phyloP scores from a whole-genome alignment of 2,888 invertebrate genomes.

The Didymodactylos carnosus region DNA sequence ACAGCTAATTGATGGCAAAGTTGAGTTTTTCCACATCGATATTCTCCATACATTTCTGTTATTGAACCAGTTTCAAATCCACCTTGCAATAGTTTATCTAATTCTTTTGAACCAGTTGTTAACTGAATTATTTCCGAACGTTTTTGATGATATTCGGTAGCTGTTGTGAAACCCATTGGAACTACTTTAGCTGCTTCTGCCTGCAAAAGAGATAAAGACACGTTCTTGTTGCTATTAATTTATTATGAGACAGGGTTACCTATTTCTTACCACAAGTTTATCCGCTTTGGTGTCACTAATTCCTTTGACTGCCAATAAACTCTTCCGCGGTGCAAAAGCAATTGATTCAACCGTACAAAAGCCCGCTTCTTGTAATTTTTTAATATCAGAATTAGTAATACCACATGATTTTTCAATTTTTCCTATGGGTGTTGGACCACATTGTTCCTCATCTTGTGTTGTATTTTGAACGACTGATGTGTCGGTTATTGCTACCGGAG shows the following conservation, averaged over 20 bases:
- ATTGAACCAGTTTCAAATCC: slow-evolving; percentile 95
- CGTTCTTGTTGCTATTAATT: background rate
- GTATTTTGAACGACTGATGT: too few relatives aligned
- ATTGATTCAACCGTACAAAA: slow-evolving; percentile 83
- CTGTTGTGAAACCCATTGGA: slow-evolving; percentile 93
- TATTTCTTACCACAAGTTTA: slow-evolving; percentile 49
- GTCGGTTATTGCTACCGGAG: too few relatives aligned
- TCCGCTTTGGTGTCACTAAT: slow-evolving; percentile 94
- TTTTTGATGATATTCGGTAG: slow-evolving; percentile 80
- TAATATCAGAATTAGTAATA: slow-evolving; percentile 63
- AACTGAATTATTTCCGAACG: slow-evolving; percentile 81
- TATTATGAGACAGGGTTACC: background rate
- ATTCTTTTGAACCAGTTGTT: slow-evolving; percentile 77
- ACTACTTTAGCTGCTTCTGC: slow-evolving; percentile 70
- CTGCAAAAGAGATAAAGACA: background rate
- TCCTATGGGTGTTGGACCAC: slow-evolving; percentile 9
- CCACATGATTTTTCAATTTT: slow-evolving; percentile 38
- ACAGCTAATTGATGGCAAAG: slow-evolving; percentile 88
- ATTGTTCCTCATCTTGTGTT: slow-evolving; percentile 5
- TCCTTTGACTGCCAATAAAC: slow-evolving; percentile 60
- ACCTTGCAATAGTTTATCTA: slow-evolving; percentile 69
- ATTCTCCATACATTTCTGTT: slow-evolving; percentile 94
- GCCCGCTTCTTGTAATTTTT: slow-evolving; percentile 75
- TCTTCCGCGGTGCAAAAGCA: slow-evolving; percentile 80
- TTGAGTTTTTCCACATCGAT: slow-evolving; percentile 89